Evolutionary conservation across 2,113 vertebrate species (phyloP), one percentile per base, ranked within the genome.

Genomic region (Brachionichthys hirsutus): DNA sequence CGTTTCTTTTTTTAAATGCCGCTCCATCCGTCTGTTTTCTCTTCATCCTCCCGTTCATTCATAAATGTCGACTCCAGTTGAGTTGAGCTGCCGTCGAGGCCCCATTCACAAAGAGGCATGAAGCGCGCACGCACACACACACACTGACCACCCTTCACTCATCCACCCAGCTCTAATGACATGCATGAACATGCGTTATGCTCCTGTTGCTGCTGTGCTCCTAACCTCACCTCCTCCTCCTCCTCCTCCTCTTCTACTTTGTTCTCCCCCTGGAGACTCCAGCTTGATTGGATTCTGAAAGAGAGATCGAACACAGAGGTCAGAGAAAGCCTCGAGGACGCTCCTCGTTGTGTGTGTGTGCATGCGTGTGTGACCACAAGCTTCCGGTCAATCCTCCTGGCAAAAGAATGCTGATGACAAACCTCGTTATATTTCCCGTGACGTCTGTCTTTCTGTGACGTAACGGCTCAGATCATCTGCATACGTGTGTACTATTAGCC

Each of bases 241-340:
- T 17, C 35, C 62, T 60, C 59, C 34, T 48, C 9, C 54, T 57
- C 62, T 68, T 66, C 34, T 64, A 42, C 44, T 73, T 62, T 68
- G 59, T 65, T 78, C 61, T 67, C 71, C 73, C 86, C 67, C 77
- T 75, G 66, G 77, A 88, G 78, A 82, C 76, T 83, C 80, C 71
- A 60, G 63, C 68, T 76, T 80, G 84, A 87, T 89, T 89, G 81
- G 83, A 87, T 88, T 85, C 65, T 86, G 74, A 88, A 78, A 89
- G 82, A 71, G 62, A 80, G 87, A 87, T 89, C 82, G 81, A 87
- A 85, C 78, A 62, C 42, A 81, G 86, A 86, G 87, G 87, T 88
- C 85, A 85, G 76, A 80, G 49, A 79, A 77, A 77, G 80, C 85
- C 81, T 82, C 17, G 54, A 80, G 87, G 73, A 79, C 60, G 34